Conservation (phyloP, 1,140 invertebrate species). For the Nylanderia fulva region DNA sequence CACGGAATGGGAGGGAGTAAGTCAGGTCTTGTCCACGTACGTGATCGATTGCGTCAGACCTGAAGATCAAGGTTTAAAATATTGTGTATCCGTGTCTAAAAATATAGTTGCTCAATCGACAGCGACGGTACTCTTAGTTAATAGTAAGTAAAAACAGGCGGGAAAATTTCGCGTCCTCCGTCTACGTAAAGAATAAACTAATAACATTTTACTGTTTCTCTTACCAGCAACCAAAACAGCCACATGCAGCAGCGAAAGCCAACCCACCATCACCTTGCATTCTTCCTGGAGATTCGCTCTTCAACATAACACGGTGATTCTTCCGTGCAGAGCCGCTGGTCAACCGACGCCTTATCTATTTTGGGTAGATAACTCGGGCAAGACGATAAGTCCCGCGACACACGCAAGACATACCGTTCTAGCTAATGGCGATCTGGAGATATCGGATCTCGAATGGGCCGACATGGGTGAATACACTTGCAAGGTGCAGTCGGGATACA, state of each 20-base stretch:
- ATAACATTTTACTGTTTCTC: background rate
- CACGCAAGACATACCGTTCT: constrained; percentile 87
- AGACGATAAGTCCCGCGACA: constrained; percentile 83
- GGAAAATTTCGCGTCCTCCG: background rate
- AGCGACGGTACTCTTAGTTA: constrained; percentile 81
- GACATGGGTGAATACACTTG: constrained; percentile 94
- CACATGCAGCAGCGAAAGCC: constrained; percentile 55
- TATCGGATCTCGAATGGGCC: constrained; percentile 89
- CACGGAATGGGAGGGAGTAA: constrained; percentile 84
- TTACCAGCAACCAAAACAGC: constrained; percentile 19
- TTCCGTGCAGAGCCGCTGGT: constrained; percentile 90
- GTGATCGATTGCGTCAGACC: constrained; percentile 88
- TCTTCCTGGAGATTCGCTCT: constrained; percentile 80
- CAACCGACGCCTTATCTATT: constrained; percentile 88
- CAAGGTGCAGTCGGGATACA: constrained; percentile 87
- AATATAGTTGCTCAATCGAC: constrained; percentile 85
- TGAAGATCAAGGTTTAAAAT: constrained; percentile 88
- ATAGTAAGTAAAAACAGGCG: constrained; percentile 75
- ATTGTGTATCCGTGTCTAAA: constrained; percentile 90
- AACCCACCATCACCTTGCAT: constrained; percentile 70
- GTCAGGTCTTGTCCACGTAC: constrained; percentile 88
- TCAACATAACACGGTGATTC: constrained; percentile 88
- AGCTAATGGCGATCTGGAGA: constrained; percentile 90
- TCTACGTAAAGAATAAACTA: background rate
- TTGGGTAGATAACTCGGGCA: constrained; percentile 88